Evolutionary conservation across 2,797 vertebrate genomes (phyloP).

Genomic region (Tapera naevia): DNA sequence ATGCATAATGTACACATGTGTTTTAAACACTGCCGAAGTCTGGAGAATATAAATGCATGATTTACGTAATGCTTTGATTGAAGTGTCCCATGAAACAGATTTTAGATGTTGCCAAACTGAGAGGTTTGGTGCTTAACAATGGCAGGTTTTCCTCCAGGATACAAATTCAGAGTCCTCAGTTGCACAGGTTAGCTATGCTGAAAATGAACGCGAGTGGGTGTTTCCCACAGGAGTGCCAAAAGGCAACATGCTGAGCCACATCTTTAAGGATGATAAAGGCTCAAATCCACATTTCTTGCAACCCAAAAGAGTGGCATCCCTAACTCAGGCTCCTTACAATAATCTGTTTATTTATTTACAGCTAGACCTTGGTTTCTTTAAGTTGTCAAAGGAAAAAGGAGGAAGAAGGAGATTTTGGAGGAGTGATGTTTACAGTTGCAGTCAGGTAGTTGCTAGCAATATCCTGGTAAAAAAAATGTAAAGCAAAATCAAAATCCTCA

Average conservation of each 20-base stretch:
- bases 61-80: background rate
- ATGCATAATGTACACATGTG: background rate
- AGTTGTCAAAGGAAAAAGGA: background rate
- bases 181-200: background rate
- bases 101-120: background rate
- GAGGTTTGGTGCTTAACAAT: background rate
- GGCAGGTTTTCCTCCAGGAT: background rate
- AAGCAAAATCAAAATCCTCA: background rate
- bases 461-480: background rate
- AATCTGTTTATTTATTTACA: background rate
- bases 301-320: background rate
- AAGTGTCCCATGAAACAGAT: background rate
- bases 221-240: background rate
- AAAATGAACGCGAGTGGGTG: background rate
- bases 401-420: background rate
- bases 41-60: background rate
- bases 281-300: background rate
- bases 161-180: background rate
- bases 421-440: background rate
- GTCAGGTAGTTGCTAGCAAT: background rate
- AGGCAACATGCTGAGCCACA: background rate
- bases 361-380: background rate
- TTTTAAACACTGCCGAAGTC: background rate
- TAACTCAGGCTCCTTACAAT: background rate
- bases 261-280: background rate